Evolutionary conservation across 2,797 vertebrate species (phyloP).

Genomic region (Urosaurus nigricauda): DNA sequence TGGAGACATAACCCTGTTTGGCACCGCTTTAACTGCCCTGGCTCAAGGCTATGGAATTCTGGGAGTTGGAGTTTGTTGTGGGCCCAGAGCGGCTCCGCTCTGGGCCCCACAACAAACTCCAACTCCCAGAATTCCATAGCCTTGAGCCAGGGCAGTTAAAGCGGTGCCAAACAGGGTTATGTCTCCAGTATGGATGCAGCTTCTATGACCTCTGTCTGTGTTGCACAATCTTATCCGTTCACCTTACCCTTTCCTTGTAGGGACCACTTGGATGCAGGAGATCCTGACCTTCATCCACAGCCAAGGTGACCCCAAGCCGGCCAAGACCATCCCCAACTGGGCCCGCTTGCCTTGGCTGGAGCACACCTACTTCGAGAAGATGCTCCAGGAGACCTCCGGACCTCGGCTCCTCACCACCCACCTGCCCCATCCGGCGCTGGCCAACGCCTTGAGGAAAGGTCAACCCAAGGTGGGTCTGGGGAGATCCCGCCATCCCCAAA

Average conservation of each 20-base stretch:
- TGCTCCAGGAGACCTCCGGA: slow-evolving; percentile 58
- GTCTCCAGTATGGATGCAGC: too few species aligned
- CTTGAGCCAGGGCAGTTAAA: too few species aligned
- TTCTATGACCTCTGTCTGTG: too few species aligned
- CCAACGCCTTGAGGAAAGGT: slow-evolving; percentile 75
- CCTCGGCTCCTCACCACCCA: slow-evolving; percentile 87
- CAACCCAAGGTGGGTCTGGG: slow-evolving; percentile 82
- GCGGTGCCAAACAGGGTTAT: too few species aligned
- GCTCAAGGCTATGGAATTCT: too few species aligned
- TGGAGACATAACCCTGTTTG: too few species aligned
- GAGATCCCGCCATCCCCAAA: accelerated
- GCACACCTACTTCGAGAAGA: slow-evolving; percentile 77
- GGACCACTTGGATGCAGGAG: slow-evolving; percentile 94
- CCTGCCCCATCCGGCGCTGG: slow-evolving; percentile 80
- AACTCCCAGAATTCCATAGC: too few species aligned
- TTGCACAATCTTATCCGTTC: too few species aligned
- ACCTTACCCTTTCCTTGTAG: slow-evolving; percentile 65
- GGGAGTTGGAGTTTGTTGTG: too few species aligned
- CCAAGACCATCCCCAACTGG: slow-evolving; percentile 86
- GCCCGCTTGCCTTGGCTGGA: slow-evolving; percentile 88
- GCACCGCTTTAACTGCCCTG: too few species aligned
- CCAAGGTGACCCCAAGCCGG: slow-evolving; percentile 75
- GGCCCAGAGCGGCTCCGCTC: too few species aligned
- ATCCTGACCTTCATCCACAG: slow-evolving; percentile 83
- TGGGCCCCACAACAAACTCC: too few species aligned